Evolutionary conservation across 2,113 vertebrate species (phyloP), one percentile per base, ranked within the genome.

Genomic region (Holacanthus passer): DNA sequence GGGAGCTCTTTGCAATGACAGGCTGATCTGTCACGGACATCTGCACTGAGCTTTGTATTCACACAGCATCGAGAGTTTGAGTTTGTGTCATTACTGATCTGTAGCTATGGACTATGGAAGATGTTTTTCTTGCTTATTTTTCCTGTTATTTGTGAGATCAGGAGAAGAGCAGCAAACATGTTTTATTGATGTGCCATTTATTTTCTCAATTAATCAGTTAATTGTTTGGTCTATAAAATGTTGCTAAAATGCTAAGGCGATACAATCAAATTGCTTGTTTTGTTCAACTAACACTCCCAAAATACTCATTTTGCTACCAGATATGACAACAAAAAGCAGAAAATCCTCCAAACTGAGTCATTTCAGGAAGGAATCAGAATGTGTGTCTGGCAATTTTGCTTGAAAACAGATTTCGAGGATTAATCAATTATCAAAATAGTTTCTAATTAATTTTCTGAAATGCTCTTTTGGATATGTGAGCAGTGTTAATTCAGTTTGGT

Each of bases 11-110:
- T 24, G 41, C 37, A 32, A 43, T 73, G 88, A 82, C 74, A 53
- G 35, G 66, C 19, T 45, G 7, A 82, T 90, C 82, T 62, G 79
- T 88, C 85, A 70, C 3, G 0, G 60, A 58, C 41, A 48, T 68
- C 24, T 45, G 71, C n/a, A 45, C 58, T 5, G 43, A 64, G 74
- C 32, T 75, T 75, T 31, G 56, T 80, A 41, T 79, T 76, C 68
- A 29, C 16, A 12, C 37, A 6, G 73, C 37, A 56, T 47, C 50
- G 19, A 41, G 29, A 56, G 32, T 55, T 55, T 32, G 16, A 47
- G 22, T 79, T 35, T 17, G 71, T 39, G 31, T 77, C 29, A 48
- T 50, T 52, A 19, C 17, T 69, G 67, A 43, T 27, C 43, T 29
- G 68, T 64, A 70, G 35, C 27, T 12, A 13, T 35, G 65, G 56